Base-by-base conservation (phyloP, 2,888 invertebrate genomes). In the Prosapia bicincta region DNA sequence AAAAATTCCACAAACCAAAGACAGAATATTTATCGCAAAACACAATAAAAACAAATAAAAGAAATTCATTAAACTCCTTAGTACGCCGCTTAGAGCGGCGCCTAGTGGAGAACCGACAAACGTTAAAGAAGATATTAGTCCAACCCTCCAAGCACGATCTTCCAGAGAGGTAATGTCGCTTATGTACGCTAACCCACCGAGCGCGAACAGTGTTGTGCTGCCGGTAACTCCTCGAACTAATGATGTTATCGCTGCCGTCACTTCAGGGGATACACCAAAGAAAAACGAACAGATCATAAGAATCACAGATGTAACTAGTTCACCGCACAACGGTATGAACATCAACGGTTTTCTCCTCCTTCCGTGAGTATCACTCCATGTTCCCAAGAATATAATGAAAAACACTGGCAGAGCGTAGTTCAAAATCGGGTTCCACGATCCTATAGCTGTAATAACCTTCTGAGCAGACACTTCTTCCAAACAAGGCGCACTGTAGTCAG, bases 361-460 rank as follows among this genome's bases (percentile, higher is more conserved):
- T 5, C 79, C 79, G 74, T 78, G 78, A 25, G 71, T 72, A 69
- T 79, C 79, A 72, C 79, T 79, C 79, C 79, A 79, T 13, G 79
- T 75, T 0, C 78, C 78, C 15, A 77, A 78, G 68, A 78, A 78
- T 28, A 79, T 30, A 26, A 79, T 68, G 65, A 80, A 76, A 54
- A 77, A 43, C 26, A 78, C 70, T 13, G 76, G 73, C 7, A 79
- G 5, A 1, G 76, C 43, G 66, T 77, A 71, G n/a, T 78, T 67
- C 20, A 76, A 26, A 26, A 76, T 38, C 66, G 75, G 73, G 26
- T 67, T 76, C 78, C 78, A 79, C 20, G 78, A 70, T 26, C 78
- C 76, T 20, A 78, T 75, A 9, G 67, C 26, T 15, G 78, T 74
- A n/a, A 79, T 69, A 10, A 38, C 69, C 38, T 67, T 76, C 73